These are phyloP conservation scores for Nemopilema nomurai DNA, from an alignment of 30 jellyfish, hydroid and myxozoan genomes.

Conservation along the genomic window DNA sequence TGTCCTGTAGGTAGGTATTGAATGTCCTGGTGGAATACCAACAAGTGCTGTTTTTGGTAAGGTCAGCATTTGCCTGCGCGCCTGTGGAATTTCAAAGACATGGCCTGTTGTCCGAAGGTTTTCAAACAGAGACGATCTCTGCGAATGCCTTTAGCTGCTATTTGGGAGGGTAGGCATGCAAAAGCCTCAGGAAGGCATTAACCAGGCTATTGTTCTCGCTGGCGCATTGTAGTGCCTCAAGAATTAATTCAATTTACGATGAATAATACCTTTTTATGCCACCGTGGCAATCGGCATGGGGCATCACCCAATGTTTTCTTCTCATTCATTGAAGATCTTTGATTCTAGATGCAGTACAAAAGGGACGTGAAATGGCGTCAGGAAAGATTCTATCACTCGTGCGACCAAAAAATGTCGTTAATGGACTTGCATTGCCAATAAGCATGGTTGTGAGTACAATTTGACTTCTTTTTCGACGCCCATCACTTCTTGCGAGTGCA, in stretches of 20 bases:
- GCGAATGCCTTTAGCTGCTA: neutral
- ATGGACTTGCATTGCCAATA: slow-evolving; percentile 20
- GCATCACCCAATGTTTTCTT: neutral
- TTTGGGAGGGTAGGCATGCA: neutral
- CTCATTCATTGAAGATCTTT: neutral
- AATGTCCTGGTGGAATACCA: neutral
- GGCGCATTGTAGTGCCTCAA: neutral
- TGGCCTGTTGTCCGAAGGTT: neutral
- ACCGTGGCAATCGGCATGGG: neutral
- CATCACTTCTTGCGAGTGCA: neutral
- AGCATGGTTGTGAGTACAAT: slow-evolving; percentile 15
- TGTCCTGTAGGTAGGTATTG: neutral
- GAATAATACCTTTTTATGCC: neutral
- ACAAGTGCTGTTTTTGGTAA: no score
- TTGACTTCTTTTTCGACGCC: neutral
- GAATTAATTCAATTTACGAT: neutral
- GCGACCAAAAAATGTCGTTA: slow-evolving; percentile 17
- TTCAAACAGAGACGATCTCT: neutral
- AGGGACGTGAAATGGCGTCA: slow-evolving; percentile 10
- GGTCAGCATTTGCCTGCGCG: no score
- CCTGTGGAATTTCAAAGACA: no score
- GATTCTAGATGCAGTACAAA: neutral
- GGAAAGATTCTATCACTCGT: slow-evolving; percentile 21
- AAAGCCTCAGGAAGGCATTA: neutral
- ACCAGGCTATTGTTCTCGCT: neutral